Evolutionary conservation across 2,113 vertebrate genomes (phyloP).

Genomic region (Atlantisia rogersi): DNA sequence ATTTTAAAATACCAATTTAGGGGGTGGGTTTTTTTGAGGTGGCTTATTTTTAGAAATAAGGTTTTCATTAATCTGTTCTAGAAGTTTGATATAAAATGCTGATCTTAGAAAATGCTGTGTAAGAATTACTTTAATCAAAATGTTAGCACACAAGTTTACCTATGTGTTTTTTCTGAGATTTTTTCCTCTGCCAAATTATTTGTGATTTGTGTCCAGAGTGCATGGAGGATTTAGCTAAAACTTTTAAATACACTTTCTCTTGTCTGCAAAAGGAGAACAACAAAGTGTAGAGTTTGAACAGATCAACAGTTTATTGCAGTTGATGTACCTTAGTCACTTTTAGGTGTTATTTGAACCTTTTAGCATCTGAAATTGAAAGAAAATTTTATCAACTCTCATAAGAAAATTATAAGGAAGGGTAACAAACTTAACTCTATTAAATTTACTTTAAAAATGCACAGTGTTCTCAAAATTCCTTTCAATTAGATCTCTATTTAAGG

Average conservation of each 20-base stretch:
- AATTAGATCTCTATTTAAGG: not conserved
- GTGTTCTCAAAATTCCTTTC: not conserved
- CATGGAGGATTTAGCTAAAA: not conserved
- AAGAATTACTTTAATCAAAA: not conserved
- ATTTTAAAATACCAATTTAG: not conserved
- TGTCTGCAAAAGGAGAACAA: not conserved
- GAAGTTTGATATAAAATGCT: not conserved
- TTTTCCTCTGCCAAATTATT: not conserved
- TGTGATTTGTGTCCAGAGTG: not conserved
- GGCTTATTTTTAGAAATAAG: not conserved
- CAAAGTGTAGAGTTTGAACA: fast-evolving
- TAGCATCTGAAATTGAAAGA: not conserved
- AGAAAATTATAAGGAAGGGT: not conserved
- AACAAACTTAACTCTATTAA: not conserved
- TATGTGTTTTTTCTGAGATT: not conserved
- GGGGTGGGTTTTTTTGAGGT: too few relatives aligned
- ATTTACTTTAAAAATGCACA: too few relatives aligned
- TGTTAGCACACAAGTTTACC: not conserved
- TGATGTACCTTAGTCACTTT: not conserved
- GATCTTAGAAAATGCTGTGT: not conserved
- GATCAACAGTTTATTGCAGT: not conserved
- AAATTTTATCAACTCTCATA: not conserved
- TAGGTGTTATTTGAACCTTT: not conserved
- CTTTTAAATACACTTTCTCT: not conserved
- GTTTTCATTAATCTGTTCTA: not conserved